phyloP scores from a whole-genome alignment of 2,113 vertebrate species.

The Microtus oregoni region DNA sequence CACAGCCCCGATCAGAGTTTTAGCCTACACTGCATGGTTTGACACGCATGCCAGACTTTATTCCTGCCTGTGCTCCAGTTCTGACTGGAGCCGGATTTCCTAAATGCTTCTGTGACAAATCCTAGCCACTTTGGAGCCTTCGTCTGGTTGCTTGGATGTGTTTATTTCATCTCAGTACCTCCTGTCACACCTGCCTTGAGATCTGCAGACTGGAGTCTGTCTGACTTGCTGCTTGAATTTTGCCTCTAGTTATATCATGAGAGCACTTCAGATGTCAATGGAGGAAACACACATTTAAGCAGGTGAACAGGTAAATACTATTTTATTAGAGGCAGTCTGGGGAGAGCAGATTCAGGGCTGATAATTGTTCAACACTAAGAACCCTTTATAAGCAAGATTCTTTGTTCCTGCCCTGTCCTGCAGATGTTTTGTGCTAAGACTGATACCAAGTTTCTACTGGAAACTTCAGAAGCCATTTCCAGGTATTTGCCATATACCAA shows the following conservation, averaged over 20 bases:
- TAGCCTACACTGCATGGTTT: not conserved
- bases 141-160: not conserved
- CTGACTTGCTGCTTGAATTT: not conserved
- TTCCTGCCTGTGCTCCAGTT: not conserved
- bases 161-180: not conserved
- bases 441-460: not conserved
- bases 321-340: not conserved
- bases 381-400: not conserved
- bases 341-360: not conserved
- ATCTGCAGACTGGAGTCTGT: not conserved
- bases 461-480: not conserved
- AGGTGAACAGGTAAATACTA: not conserved
- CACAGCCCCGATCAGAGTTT: not conserved
- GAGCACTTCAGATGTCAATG: not conserved
- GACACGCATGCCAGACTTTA: not conserved
- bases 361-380: no score
- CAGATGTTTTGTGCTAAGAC: not conserved
- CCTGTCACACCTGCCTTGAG: not conserved
- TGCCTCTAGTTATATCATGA: not conserved
- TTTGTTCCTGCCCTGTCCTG: not conserved
- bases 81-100: not conserved
- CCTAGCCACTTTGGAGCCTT: not conserved
- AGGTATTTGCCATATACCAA: not conserved
- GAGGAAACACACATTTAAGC: constrained; percentile 2
- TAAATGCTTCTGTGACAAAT: not conserved